Evolutionary conservation across 2,888 invertebrate genomes (phyloP).

Genomic region (Ceratothoa steindachneri): DNA sequence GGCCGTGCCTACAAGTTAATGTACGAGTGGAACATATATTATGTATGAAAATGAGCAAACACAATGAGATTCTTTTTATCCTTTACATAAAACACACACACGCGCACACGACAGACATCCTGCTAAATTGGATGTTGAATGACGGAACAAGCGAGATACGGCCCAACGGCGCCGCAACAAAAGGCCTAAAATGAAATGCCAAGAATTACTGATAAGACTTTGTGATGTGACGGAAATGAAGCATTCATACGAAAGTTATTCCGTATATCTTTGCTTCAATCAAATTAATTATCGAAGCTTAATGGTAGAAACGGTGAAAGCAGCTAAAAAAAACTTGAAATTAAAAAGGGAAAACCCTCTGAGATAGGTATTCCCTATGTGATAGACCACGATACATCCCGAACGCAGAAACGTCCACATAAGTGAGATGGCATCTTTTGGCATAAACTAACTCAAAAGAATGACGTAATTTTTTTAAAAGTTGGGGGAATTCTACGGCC

Average conservation of each 20-base stretch:
- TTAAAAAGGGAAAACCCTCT: too few species aligned
- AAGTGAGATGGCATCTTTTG: too few species aligned
- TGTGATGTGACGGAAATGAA: background rate
- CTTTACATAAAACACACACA: background rate
- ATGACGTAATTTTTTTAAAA: too few species aligned
- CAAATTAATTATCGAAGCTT: conserved; percentile 10
- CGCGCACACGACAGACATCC: background rate
- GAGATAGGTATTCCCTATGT: too few species aligned
- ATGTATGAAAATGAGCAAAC: background rate
- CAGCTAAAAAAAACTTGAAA: background rate
- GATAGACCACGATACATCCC: too few species aligned
- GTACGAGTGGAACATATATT: background rate
- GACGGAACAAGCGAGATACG: background rate
- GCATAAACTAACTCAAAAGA: too few species aligned
- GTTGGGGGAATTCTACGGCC: background rate
- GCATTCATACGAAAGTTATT: conserved; percentile 10
- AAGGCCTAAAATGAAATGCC: conserved; percentile 1
- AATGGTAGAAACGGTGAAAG: conserved; percentile 2
- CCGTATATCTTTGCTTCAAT: conserved; percentile 8
- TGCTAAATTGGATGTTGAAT: background rate
- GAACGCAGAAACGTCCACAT: too few species aligned
- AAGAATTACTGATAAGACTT: background rate
- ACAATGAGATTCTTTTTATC: background rate
- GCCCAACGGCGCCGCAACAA: background rate
- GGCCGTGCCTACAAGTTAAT: background rate